Evolutionary conservation across 2,113 vertebrate species (phyloP).

Genomic region (Tachysurus vachellii): DNA sequence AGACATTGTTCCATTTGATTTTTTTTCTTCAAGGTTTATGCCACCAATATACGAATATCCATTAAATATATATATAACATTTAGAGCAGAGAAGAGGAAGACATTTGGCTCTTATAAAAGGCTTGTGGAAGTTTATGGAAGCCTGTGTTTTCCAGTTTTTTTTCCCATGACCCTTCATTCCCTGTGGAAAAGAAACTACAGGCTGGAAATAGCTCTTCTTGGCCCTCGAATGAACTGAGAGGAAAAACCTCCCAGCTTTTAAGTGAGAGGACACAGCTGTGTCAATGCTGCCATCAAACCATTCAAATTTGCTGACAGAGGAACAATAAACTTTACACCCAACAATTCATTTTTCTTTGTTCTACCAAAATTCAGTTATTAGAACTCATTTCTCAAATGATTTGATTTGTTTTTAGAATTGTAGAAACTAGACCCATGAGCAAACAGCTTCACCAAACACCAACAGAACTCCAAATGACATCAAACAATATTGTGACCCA

Average conservation of each 20-base stretch:
- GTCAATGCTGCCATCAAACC: slow-evolving; percentile 33
- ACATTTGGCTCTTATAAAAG: slow-evolving; percentile 16
- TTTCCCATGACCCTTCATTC: slow-evolving; percentile 76
- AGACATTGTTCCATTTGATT: no score
- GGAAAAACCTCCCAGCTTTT: slow-evolving; percentile 16
- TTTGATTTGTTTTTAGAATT: neutral
- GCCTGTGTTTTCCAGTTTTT: slow-evolving; percentile 69
- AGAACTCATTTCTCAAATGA: neutral
- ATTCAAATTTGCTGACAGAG: neutral
- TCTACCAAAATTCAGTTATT: neutral
- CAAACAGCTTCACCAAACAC: no score
- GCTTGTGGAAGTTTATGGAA: slow-evolving; percentile 47
- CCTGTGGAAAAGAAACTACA: slow-evolving; percentile 66
- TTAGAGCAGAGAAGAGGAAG: no score
- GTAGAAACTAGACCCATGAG: no score
- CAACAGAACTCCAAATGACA: no score
- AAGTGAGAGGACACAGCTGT: slow-evolving; percentile 50
- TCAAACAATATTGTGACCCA: neutral
- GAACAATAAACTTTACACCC: neutral
- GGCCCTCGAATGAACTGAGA: slow-evolving; percentile 46
- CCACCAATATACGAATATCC: no score
- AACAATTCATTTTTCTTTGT: neutral
- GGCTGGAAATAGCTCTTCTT: slow-evolving; percentile 69
- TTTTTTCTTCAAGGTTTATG: no score
- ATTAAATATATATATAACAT: neutral